These are phyloP conservation scores for Eulithis testata DNA, from an alignment of 2,888 invertebrate genomes.

Conservation along the genomic window DNA sequence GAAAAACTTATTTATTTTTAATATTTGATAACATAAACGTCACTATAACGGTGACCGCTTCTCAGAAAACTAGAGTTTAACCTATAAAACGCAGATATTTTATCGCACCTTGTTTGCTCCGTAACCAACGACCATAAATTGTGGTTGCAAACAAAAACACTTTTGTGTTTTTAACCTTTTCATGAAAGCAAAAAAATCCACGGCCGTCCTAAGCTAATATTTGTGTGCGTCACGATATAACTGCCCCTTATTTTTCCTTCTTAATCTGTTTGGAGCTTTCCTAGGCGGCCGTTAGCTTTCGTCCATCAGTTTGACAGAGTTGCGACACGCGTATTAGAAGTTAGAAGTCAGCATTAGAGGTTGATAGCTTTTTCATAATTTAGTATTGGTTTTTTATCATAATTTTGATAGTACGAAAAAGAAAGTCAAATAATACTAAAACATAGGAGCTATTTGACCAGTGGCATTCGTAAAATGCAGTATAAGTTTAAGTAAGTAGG, in stretches of 20 bases:
- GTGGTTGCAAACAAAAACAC: slow-evolving; percentile 20
- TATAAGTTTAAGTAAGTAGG: too few relatives aligned
- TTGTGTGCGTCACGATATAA: slow-evolving; percentile 24
- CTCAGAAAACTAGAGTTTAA: neutral
- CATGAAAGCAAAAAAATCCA: slow-evolving; percentile 18
- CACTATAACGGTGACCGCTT: neutral
- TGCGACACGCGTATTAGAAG: too few relatives aligned
- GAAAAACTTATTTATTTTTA: too few relatives aligned
- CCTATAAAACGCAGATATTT: slow-evolving; percentile 8
- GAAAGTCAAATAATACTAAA: too few relatives aligned
- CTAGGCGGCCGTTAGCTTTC: neutral
- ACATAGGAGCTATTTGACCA: too few relatives aligned
- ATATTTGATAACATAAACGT: neutral
- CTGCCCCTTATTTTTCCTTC: slow-evolving; percentile 27
- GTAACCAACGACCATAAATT: slow-evolving; percentile 22
- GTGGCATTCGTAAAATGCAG: too few relatives aligned
- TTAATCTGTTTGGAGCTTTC: slow-evolving; percentile 21
- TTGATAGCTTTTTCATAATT: too few relatives aligned
- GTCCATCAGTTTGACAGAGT: neutral
- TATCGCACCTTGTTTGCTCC: slow-evolving; percentile 19
- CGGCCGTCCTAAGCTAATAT: slow-evolving; percentile 24
- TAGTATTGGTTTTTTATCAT: too few relatives aligned
- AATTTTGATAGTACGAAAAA: too few relatives aligned
- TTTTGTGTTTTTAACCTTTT: slow-evolving; percentile 26
- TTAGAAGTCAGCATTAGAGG: too few relatives aligned